Evolutionary conservation across 2,888 invertebrate genomes (phyloP).

Genomic region (Orthosia cruda): DNA sequence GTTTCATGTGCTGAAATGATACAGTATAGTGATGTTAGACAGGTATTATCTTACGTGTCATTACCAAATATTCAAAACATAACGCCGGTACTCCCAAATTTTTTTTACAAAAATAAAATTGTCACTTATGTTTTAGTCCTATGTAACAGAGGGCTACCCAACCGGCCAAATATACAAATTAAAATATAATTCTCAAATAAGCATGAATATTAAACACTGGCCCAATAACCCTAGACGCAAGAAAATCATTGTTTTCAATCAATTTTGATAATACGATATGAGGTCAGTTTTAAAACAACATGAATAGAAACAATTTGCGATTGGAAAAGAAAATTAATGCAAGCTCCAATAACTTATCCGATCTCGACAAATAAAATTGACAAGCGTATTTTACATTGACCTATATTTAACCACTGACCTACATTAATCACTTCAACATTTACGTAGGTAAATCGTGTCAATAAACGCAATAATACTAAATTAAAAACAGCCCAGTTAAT

Average conservation of each 20-base stretch:
- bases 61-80: background rate
- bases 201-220: no score
- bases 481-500: conserved; percentile 22
- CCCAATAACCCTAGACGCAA: no score
- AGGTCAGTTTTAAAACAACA: background rate
- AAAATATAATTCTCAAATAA: background rate
- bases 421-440: background rate
- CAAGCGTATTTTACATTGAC: conserved; percentile 7
- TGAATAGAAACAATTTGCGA: background rate
- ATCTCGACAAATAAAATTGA: background rate
- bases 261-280: no score
- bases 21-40: background rate
- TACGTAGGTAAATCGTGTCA: conserved; percentile 1
- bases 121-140: background rate
- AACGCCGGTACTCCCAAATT: no score
- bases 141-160: background rate
- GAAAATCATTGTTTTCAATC: no score
- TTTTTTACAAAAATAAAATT: no score
- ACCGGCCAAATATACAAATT: background rate
- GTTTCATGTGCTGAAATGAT: background rate
- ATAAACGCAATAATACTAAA: conserved; percentile 4
- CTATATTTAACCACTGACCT: conserved; percentile 24
- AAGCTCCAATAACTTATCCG: background rate
- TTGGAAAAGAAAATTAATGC: background rate
- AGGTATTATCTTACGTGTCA: background rate